A percentile compares a stretch with the other conserved stretches of the same genome.
Conservation (phyloP, 2,113 vertebrate species). For the Atherinomorus stipes region DNA sequence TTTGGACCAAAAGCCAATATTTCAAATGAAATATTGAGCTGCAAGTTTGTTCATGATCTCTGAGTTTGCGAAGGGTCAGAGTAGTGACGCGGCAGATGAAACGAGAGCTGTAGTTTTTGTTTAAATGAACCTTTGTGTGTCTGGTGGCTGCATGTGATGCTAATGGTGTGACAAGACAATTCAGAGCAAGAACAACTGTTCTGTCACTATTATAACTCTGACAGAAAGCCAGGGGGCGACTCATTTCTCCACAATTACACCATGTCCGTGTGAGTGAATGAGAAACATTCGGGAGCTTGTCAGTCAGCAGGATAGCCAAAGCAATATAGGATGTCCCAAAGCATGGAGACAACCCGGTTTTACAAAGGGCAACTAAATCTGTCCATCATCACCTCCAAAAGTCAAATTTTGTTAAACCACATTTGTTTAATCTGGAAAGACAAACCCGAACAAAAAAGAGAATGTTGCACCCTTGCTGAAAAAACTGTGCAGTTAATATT, state of each 20-base stretch:
- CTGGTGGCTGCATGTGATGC: neutral
- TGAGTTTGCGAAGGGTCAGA: neutral
- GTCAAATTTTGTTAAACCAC: neutral
- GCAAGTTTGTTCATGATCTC: constrained; percentile 6
- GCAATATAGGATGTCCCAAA: neutral
- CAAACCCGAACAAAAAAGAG: no score
- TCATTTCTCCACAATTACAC: neutral
- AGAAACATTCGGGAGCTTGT: constrained; percentile 3
- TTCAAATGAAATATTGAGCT: neutral
- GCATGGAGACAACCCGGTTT: neutral
- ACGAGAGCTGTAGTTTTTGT: neutral
- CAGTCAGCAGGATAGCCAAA: neutral
- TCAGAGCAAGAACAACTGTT: constrained; percentile 10
- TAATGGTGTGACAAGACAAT: constrained; percentile 19
- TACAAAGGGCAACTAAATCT: neutral
- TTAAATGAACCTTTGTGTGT: neutral
- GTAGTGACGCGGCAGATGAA: neutral
- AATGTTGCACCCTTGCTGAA: no score
- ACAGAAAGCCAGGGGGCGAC: constrained; percentile 10
- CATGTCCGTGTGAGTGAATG: neutral
- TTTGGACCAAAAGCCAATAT: constrained; percentile 11
- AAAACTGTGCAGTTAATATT: no score
- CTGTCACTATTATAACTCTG: constrained; percentile 13
- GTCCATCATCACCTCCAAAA: neutral
- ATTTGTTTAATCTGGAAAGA: neutral